Percentiles rank a stretch among this genome's conserved stretches.
phyloP scores from a whole-genome alignment of 2,888 invertebrate species.

The Torymus texanus region DNA sequence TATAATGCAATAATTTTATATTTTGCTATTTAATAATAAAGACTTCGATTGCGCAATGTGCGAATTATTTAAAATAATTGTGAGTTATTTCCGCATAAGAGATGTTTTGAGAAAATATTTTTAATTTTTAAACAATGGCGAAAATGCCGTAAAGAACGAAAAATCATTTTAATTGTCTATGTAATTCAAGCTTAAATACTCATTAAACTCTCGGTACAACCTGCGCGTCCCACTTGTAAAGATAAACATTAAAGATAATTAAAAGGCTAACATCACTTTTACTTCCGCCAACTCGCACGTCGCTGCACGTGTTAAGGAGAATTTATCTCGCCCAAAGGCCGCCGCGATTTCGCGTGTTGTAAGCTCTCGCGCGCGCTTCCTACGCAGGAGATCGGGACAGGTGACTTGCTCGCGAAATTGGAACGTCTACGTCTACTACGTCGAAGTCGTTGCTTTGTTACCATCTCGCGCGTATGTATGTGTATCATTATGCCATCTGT shows the following conservation, averaged over 20 bases:
- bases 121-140: too few species aligned
- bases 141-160: too few species aligned
- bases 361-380: slow-evolving; percentile 10
- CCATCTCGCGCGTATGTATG: background rate
- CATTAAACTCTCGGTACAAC: background rate
- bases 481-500: too few species aligned
- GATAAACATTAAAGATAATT: slow-evolving; percentile 5
- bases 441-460: background rate
- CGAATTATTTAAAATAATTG: too few species aligned
- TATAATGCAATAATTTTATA: too few species aligned
- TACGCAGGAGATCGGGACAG: slow-evolving; percentile 27
- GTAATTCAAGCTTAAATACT: too few species aligned
- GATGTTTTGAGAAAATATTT: too few species aligned
- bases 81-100: too few species aligned
- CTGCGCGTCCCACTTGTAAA: background rate
- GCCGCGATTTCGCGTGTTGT: slow-evolving; percentile 28
- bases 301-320: background rate
- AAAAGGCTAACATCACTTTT: slow-evolving; percentile 9
- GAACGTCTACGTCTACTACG: background rate
- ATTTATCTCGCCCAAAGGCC: slow-evolving; percentile 47
- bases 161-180: too few species aligned
- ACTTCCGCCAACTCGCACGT: slow-evolving; percentile 1
- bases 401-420: slow-evolving; percentile 16
- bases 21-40: too few species aligned
- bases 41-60: too few species aligned